Percentiles rank a stretch among this genome's conserved stretches.
These are phyloP conservation scores for Ernsta delagoae DNA, from an alignment of 2,888 invertebrate species.

Conservation along the genomic window DNA sequence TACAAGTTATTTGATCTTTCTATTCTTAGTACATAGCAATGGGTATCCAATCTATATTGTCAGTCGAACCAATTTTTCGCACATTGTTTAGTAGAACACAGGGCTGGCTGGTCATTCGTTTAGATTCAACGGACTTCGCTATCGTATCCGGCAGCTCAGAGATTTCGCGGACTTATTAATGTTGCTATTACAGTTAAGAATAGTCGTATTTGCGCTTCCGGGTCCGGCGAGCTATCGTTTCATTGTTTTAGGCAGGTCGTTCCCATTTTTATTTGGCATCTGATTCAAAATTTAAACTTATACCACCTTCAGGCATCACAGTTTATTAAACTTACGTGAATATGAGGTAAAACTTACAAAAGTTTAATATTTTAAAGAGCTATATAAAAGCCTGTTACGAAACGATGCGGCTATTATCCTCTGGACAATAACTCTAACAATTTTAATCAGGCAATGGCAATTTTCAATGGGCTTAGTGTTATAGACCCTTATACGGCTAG, in stretches of 20 bases:
- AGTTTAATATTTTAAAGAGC: slow-evolving; percentile 10
- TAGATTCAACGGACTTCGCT: slow-evolving; percentile 49
- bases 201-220: slow-evolving; percentile 22
- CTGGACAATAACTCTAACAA: slow-evolving; percentile 6
- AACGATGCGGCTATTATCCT: slow-evolving; percentile 2
- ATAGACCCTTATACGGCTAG: neutral
- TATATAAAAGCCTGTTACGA: neutral
- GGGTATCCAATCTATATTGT: neutral
- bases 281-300: too few relatives aligned
- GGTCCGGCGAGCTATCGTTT: too few relatives aligned
- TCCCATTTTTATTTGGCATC: too few relatives aligned
- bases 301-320: too few relatives aligned
- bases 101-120: slow-evolving; percentile 32
- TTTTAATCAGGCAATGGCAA: slow-evolving; percentile 12
- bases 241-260: too few relatives aligned
- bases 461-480: slow-evolving; percentile 7
- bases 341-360: too few relatives aligned
- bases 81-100: neutral
- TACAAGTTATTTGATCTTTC: too few relatives aligned
- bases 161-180: slow-evolving; percentile 32
- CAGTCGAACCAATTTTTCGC: neutral
- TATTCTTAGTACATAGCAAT: too few relatives aligned
- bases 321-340: too few relatives aligned
- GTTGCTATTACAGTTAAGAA: slow-evolving; percentile 29
- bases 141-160: slow-evolving; percentile 7